Evolutionary conservation across 2,797 vertebrate genomes (phyloP).

Genomic region (Discoglossus pictus): DNA sequence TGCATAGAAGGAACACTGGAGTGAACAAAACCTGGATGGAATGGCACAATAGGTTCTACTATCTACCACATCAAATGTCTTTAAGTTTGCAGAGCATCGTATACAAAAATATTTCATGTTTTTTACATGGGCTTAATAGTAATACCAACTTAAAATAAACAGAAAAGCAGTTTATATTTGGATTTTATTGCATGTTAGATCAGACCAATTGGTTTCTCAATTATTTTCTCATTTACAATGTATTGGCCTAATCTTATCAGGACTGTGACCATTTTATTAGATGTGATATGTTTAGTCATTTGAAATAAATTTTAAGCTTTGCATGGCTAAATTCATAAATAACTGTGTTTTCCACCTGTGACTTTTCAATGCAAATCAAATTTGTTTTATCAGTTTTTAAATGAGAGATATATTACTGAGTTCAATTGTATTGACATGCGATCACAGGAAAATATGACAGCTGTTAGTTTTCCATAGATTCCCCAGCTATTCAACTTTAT

Average conservation of each 20-base stretch:
- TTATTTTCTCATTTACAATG: too few species aligned
- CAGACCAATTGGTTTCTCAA: background rate
- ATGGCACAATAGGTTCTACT: conserved; percentile 69
- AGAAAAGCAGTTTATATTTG: conserved; percentile 32
- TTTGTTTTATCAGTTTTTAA: too few species aligned
- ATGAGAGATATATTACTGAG: too few species aligned
- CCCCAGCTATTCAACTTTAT: too few species aligned
- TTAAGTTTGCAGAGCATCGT: conserved; percentile 57
- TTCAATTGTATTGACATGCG: too few species aligned
- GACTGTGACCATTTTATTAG: too few species aligned
- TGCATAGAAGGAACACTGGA: conserved; percentile 81
- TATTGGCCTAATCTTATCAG: too few species aligned
- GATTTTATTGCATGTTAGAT: conserved; percentile 29
- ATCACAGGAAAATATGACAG: too few species aligned
- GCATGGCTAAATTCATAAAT: background rate
- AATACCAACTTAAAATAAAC: conserved; percentile 31
- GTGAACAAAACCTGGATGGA: conserved; percentile 70
- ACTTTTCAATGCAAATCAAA: conserved; percentile 1
- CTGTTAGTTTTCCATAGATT: too few species aligned
- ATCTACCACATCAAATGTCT: conserved; percentile 61
- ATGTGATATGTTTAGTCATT: background rate
- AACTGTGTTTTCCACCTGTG: conserved; percentile 21
- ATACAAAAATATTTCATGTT: conserved; percentile 65
- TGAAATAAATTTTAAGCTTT: too few species aligned
- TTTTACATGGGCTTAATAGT: conserved; percentile 56